Evolutionary conservation across 35 echinoderm and acorn worm species (phyloP).

Genomic region (Diadema setosum): DNA sequence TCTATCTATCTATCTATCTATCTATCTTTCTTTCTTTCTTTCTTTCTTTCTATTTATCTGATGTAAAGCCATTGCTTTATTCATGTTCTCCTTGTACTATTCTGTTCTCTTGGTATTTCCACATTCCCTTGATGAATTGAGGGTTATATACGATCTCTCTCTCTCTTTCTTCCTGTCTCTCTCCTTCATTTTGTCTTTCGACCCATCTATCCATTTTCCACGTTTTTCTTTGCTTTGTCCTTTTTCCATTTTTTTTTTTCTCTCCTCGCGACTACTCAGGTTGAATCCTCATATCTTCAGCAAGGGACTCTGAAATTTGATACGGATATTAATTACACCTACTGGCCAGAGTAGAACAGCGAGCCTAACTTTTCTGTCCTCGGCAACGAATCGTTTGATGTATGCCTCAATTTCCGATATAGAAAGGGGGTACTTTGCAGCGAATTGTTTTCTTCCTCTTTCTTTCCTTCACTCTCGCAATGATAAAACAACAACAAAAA

Average conservation of each 20-base stretch:
- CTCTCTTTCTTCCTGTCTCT: not conserved
- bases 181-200: not conserved
- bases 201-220: not conserved
- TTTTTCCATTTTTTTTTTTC: not conserved
- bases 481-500: too few species aligned
- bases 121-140: too few species aligned
- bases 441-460: not conserved
- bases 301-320: not conserved
- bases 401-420: not conserved
- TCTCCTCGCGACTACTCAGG: not conserved
- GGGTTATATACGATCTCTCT: not conserved
- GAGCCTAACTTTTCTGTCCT: not conserved
- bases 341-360: not conserved
- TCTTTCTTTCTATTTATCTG: too few species aligned
- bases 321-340: constrained; percentile 12
- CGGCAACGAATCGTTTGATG: not conserved
- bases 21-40: too few species aligned
- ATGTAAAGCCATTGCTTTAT: too few species aligned
- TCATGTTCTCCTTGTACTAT: too few species aligned
- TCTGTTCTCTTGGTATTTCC: too few species aligned
- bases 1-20: too few species aligned
- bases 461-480: not conserved
- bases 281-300: not conserved
- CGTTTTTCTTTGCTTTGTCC: not conserved
- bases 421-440: not conserved